A percentile compares a stretch with the other conserved stretches of the same genome.
phyloP scores from a whole-genome alignment of 2,113 vertebrate species.

The Hippocampus mohnikei region DNA sequence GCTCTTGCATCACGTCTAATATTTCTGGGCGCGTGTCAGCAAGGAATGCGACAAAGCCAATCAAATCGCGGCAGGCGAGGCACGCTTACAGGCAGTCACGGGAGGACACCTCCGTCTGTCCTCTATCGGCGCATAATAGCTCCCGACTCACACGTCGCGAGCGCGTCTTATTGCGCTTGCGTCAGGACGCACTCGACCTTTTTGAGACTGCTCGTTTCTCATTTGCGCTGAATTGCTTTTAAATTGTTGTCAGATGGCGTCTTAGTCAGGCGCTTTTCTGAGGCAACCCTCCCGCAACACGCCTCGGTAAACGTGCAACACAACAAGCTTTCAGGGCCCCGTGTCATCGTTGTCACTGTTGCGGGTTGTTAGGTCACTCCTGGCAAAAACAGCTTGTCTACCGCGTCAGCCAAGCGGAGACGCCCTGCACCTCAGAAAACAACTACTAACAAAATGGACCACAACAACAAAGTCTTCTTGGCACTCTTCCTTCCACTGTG shows the following conservation, averaged over 20 bases:
- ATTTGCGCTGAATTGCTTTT: constrained; percentile 44
- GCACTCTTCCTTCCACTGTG: too few relatives aligned
- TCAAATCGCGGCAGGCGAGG: constrained; percentile 23
- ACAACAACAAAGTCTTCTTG: too few relatives aligned
- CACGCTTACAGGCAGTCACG: constrained; percentile 29
- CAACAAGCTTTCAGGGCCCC: background rate
- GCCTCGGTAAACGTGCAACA: constrained; percentile 10
- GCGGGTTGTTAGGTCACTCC: background rate
- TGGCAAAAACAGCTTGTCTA: background rate
- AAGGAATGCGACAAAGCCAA: constrained; percentile 14
- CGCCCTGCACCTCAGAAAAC: background rate
- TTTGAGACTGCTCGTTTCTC: constrained; percentile 14
- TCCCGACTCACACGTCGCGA: constrained; percentile 10
- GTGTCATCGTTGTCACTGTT: background rate
- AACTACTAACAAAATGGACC: background rate
- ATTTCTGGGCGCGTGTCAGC: background rate
- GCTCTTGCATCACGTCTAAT: background rate
- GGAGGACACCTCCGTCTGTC: constrained; percentile 22
- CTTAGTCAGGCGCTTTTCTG: constrained; percentile 37
- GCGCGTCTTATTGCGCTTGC: background rate
- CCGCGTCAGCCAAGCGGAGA: background rate
- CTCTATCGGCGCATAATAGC: constrained; percentile 24
- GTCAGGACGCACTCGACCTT: background rate
- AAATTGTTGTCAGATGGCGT: constrained; percentile 53
- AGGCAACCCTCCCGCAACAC: constrained; percentile 44